Evolutionary conservation across 2,113 vertebrate species (phyloP).

Genomic region (Eudyptes chrysolophus): DNA sequence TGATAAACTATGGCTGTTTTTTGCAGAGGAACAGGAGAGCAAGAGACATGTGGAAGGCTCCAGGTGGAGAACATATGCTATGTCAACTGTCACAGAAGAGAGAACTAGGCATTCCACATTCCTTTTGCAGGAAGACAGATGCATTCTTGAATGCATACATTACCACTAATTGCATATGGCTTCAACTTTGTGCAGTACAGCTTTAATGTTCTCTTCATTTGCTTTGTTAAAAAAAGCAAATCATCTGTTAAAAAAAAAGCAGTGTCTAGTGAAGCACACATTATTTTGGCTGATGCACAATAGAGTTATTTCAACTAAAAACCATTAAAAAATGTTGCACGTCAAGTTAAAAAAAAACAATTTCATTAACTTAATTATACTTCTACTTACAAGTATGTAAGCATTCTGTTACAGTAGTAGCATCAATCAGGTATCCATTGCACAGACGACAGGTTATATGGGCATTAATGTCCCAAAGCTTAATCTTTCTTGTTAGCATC

Average conservation of each 20-base stretch:
- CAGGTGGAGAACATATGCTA: not conserved
- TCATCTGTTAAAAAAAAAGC: not conserved
- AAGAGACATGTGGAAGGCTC: not conserved
- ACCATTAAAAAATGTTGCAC: not conserved
- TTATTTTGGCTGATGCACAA: not conserved
- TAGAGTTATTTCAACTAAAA: not conserved
- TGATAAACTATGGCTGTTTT: not conserved
- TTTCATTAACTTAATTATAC: not conserved
- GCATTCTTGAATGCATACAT: not conserved
- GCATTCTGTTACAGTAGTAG: constrained; percentile 98
- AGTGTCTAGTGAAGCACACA: not conserved
- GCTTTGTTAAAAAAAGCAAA: not conserved
- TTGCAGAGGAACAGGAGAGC: not conserved
- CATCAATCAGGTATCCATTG: constrained; percentile 98
- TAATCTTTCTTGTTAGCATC: constrained; percentile 99
- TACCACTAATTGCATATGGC: not conserved
- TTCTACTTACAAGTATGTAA: constrained; percentile 94
- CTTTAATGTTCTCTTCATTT: not conserved
- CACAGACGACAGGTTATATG: constrained; percentile 99
- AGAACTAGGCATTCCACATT: not conserved
- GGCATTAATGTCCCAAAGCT: constrained; percentile 99
- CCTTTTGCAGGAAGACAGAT: not conserved
- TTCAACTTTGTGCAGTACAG: not conserved
- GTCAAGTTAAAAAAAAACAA: not conserved
- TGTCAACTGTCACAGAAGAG: not conserved